Percentiles rank a stretch among this genome's conserved stretches.
Conservation (phyloP, 2,113 vertebrate species). For the Cottus gobio region DNA sequence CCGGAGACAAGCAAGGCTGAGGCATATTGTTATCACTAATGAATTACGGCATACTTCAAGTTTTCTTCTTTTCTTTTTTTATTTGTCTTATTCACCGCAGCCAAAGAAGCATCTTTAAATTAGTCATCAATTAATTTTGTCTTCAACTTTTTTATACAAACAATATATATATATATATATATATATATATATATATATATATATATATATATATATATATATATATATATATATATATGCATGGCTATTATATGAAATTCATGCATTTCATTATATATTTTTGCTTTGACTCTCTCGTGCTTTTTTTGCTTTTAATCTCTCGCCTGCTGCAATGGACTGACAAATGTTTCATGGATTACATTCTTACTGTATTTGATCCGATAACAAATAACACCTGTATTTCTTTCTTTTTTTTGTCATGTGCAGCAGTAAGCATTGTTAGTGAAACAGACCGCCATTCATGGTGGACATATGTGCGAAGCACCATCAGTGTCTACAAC, state of each 20-base stretch:
- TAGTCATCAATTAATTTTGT: constrained; percentile 33
- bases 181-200: too few relatives aligned
- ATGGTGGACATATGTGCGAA: constrained; percentile 74
- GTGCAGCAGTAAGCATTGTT: constrained; percentile 47
- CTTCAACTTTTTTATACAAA: constrained; percentile 19
- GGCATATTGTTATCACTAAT: constrained; percentile 70
- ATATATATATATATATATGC: too few relatives aligned
- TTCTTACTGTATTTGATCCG: constrained; percentile 9
- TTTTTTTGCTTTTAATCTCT: too few relatives aligned
- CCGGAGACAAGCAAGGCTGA: constrained; percentile 69
- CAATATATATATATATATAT: too few relatives aligned
- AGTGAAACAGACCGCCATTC: constrained; percentile 72
- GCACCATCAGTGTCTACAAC: constrained; percentile 71
- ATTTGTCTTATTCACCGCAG: constrained; percentile 26
- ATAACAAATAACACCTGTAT: constrained; percentile 45
- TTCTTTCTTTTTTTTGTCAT: constrained; percentile 26
- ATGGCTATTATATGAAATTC: background rate
- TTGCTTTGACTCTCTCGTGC: too few relatives aligned
- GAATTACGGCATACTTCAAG: constrained; percentile 64
- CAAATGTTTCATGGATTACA: constrained; percentile 9
- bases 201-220: too few relatives aligned
- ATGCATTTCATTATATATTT: background rate
- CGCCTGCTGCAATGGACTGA: background rate
- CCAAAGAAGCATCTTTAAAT: constrained; percentile 60
- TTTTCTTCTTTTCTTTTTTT: constrained; percentile 56